phyloP scores from a whole-genome alignment of 37 sponge, comb jelly and placozoan species.

The Chondrilla cf. caribensis region DNA sequence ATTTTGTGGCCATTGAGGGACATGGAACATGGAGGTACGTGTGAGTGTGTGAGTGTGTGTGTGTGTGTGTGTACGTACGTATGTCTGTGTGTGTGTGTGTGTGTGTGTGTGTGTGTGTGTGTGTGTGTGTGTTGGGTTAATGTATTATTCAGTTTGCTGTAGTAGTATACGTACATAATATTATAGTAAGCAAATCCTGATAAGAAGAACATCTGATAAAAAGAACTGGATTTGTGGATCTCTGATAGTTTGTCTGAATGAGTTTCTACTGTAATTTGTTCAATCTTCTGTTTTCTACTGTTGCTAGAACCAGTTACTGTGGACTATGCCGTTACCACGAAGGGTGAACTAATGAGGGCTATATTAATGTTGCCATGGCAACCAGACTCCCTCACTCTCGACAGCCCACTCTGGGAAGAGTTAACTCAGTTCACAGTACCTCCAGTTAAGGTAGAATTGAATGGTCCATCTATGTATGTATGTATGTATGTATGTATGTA shows the following conservation, averaged over 20 bases:
- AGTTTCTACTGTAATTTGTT: no score
- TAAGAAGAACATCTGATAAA: no score
- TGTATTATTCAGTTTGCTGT: neutral
- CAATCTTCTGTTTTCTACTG: no score
- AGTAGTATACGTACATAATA: neutral
- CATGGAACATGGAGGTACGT: conserved; percentile 49
- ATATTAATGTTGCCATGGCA: conserved; percentile 63
- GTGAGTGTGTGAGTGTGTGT: conserved; percentile 6
- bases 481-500: neutral
- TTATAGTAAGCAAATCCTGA: no score
- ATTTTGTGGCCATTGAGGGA: conserved; percentile 81
- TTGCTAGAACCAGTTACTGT: conserved; percentile 56
- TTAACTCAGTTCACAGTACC: conserved; percentile 3
- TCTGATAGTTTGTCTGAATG: no score
- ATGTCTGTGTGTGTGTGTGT: neutral
- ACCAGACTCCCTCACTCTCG: conserved; percentile 40
- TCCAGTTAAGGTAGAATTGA: conserved; percentile 1
- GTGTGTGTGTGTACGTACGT: conserved; percentile 10
- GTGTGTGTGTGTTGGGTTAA: neutral
- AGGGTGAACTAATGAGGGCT: conserved; percentile 19
- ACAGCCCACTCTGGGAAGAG: conserved; percentile 52
- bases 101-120: neutral
- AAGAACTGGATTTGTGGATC: no score
- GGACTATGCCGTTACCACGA: conserved; percentile 29
- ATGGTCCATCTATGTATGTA: neutral